A percentile compares a stretch with the other conserved stretches of the same genome.
Conservation (phyloP, 2,113 vertebrate species). For the Ovis canadensis region DNA sequence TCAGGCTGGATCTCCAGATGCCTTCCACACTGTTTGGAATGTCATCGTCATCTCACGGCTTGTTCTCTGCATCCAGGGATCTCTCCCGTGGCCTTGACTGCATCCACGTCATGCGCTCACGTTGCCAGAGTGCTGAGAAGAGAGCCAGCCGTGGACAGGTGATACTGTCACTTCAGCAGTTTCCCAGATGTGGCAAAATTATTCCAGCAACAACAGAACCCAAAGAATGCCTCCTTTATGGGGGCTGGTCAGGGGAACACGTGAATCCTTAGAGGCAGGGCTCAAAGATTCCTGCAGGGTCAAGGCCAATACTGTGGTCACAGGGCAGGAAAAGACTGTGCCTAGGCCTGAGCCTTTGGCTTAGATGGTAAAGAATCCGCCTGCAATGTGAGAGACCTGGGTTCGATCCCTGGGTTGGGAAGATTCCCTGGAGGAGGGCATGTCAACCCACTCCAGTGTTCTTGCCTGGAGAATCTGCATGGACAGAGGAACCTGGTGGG, state of each 20-base stretch:
- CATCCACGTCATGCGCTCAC: neutral
- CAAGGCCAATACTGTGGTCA: neutral
- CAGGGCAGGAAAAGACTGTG: neutral
- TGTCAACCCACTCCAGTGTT: neutral
- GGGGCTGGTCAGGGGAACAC: neutral
- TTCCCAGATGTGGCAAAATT: neutral
- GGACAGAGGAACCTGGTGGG: neutral
- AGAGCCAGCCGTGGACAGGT: neutral
- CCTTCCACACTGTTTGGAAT: neutral
- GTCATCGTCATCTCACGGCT: neutral
- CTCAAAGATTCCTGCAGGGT: neutral
- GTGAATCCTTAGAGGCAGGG: neutral
- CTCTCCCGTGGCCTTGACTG: neutral
- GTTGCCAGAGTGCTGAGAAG: neutral
- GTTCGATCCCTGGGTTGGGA: neutral
- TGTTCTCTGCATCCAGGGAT: neutral
- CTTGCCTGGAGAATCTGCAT: neutral
- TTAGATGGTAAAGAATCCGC: fast-evolving
- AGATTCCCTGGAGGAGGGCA: neutral
- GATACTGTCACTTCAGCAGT: neutral
- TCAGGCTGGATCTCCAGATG: neutral
- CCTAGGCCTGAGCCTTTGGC: neutral
- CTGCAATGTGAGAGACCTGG: neutral
- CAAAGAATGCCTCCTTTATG: neutral
- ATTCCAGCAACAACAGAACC: neutral